Conservation (phyloP, 2,113 vertebrate genomes). For the Agapornis roseicollis region DNA sequence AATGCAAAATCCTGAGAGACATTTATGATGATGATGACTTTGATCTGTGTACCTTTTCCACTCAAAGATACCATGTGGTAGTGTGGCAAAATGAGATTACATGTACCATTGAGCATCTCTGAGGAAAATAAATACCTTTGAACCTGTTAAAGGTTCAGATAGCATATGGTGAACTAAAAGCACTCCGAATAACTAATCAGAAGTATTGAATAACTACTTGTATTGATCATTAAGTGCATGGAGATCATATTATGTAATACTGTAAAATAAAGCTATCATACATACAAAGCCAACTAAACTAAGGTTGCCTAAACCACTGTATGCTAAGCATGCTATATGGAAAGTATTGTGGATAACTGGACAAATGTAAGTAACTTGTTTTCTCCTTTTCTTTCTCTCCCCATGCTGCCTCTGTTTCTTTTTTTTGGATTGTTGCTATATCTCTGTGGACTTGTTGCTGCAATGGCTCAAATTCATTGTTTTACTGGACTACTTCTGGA, state of each 20-base stretch:
- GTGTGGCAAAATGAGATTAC: background rate
- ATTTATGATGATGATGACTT: background rate
- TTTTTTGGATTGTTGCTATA: constrained; percentile 50
- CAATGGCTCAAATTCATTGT: constrained; percentile 33
- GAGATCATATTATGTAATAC: background rate
- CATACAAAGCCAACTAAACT: background rate
- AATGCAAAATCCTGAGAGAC: background rate
- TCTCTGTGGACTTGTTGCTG: background rate
- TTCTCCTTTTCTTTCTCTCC: constrained; percentile 11
- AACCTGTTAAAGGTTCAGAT: background rate
- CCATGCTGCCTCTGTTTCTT: background rate
- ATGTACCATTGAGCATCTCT: background rate
- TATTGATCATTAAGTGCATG: background rate
- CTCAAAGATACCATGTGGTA: background rate
- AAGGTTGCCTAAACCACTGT: background rate
- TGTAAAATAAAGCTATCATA: background rate
- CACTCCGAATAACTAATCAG: background rate
- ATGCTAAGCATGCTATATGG: background rate
- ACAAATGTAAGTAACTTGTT: constrained; percentile 78
- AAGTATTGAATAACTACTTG: background rate
- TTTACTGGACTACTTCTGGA: constrained; percentile 44
- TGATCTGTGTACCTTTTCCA: background rate
- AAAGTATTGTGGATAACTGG: background rate
- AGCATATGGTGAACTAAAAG: background rate
- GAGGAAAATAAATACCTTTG: background rate